Conservation (phyloP, 2,113 vertebrate species). For the Tylochromis polylepis region DNA sequence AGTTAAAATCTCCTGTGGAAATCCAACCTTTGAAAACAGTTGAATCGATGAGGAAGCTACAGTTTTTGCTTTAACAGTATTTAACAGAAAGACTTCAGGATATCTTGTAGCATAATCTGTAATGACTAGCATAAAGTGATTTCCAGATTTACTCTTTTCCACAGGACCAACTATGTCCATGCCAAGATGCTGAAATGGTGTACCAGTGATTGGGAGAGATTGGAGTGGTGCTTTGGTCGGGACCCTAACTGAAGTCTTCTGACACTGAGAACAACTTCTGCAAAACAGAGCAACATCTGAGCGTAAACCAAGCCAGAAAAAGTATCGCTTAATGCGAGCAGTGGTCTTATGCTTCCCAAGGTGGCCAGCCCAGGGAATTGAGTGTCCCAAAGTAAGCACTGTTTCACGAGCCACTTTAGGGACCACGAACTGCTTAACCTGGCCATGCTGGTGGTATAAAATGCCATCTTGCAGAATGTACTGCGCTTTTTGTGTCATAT, state of each 20-base stretch:
- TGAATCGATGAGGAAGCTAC: no score
- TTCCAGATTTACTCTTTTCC: no score
- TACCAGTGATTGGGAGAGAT: background rate
- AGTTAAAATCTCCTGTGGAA: no score
- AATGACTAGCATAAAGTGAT: no score
- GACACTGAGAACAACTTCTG: no score
- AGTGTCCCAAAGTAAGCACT: background rate
- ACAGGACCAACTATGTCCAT: no score
- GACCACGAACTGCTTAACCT: background rate
- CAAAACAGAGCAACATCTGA: background rate
- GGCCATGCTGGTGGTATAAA: background rate
- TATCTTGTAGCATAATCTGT: no score
- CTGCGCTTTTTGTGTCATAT: background rate
- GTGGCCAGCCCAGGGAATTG: background rate
- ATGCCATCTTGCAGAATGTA: background rate
- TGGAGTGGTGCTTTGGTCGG: background rate
- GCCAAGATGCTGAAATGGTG: no score
- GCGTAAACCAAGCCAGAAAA: background rate
- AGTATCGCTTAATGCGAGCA: background rate
- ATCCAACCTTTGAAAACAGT: no score
- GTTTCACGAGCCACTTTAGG: rapidly evolving
- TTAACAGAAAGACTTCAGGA: no score
- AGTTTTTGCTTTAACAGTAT: no score
- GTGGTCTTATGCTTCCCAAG: background rate
- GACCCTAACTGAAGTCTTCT: no score